These are phyloP conservation scores for Drepanosiphum platanoidis DNA, from an alignment of 2,888 invertebrate species.

Conservation along the genomic window DNA sequence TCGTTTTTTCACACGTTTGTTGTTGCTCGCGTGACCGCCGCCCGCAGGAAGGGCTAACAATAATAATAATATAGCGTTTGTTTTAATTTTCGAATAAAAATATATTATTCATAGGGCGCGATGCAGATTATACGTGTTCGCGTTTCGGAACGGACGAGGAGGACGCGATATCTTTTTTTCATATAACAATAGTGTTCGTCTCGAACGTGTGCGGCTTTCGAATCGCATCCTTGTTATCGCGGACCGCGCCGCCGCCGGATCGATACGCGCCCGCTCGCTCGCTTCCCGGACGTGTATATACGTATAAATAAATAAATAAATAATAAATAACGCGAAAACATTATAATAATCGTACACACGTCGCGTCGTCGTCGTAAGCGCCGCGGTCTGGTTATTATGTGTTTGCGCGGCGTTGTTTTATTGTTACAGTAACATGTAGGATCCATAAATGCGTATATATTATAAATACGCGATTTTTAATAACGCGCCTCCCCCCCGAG, in stretches of 20 bases:
- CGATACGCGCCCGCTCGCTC: constrained; percentile 10
- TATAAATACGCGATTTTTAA: constrained; percentile 10
- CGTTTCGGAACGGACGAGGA: neutral
- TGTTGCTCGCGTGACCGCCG: no score
- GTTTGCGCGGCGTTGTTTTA: constrained; percentile 27
- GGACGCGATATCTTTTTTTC: neutral
- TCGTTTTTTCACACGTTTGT: no score
- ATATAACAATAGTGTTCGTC: constrained; percentile 26
- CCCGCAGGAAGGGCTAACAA: neutral
- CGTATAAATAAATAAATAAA: neutral
- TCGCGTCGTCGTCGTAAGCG: constrained; percentile 20
- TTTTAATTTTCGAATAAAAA: neutral
- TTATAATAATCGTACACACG: constrained; percentile 34
- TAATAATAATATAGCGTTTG: neutral
- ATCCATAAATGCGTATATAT: constrained; percentile 10
- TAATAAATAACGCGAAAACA: constrained; percentile 6
- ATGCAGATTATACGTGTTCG: constrained; percentile 33
- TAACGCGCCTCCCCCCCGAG: neutral
- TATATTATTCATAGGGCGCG: constrained; percentile 2
- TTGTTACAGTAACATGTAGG: neutral
- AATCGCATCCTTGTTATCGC: constrained; percentile 23
- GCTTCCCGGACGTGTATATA: neutral
- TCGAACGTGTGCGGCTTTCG: constrained; percentile 32
- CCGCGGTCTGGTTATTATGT: neutral
- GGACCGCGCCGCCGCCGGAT: neutral